A percentile compares a stretch with the other conserved stretches of the same genome.
phyloP scores from a whole-genome alignment of 2,797 vertebrate genomes.

The Diplodus puntazzo region DNA sequence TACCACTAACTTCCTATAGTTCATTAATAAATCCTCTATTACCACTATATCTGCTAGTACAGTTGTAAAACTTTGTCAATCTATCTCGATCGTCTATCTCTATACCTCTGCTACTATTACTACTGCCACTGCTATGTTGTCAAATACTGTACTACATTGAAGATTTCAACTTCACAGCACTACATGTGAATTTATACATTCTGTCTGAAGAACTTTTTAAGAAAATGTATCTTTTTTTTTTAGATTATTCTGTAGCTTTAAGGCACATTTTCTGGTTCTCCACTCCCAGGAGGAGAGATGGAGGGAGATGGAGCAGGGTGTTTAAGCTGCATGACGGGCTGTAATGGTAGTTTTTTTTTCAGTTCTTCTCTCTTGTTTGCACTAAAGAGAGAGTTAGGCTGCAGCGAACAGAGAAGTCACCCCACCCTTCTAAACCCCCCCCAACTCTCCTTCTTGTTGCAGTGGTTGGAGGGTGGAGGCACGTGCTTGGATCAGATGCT shows the following conservation, averaged over 20 bases:
- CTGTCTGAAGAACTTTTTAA: conserved; percentile 32
- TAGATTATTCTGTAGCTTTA: conserved; percentile 89
- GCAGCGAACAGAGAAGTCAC: conserved; percentile 56
- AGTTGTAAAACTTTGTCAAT: too few relatives aligned
- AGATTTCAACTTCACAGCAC: conserved; percentile 28
- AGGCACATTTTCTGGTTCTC: conserved; percentile 87
- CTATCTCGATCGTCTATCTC: background rate
- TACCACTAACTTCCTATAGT: background rate
- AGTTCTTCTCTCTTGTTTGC: conserved; percentile 81
- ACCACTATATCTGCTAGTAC: background rate
- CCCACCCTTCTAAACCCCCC: background rate
- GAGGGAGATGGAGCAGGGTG: conserved; percentile 84
- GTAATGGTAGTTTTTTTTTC: conserved; percentile 90
- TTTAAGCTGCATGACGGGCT: conserved; percentile 90
- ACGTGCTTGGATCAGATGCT: conserved; percentile 90
- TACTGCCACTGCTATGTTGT: background rate
- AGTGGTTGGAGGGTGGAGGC: conserved; percentile 82
- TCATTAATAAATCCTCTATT: background rate
- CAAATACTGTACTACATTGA: conserved; percentile 14
- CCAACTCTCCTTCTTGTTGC: conserved; percentile 30
- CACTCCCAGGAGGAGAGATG: conserved; percentile 84
- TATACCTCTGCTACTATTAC: background rate
- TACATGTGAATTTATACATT: conserved; percentile 28
- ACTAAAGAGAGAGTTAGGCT: conserved; percentile 40
- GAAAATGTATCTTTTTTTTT: conserved; percentile 47